Conservation (phyloP, 2,888 invertebrate genomes). For the Synergus laeviventris region DNA sequence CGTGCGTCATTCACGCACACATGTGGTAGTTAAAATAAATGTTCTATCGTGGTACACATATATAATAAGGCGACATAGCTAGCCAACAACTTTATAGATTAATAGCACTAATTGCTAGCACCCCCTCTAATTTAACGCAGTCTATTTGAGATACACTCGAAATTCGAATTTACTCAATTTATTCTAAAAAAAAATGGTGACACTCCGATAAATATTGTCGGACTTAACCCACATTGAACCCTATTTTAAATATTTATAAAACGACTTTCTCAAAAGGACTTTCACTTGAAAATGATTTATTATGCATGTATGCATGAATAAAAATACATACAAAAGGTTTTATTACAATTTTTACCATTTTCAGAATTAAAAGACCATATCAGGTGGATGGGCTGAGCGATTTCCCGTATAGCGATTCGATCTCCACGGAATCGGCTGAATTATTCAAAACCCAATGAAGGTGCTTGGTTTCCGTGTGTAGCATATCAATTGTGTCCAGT, state of each 20-base stretch:
- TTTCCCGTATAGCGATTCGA: conserved; percentile 7
- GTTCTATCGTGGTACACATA: too few species aligned
- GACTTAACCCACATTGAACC: not conserved
- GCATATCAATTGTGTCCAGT: conserved; percentile 17
- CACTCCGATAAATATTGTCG: not conserved
- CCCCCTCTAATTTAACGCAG: too few species aligned
- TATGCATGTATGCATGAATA: not conserved
- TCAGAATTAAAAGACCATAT: not conserved
- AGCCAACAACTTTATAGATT: not conserved
- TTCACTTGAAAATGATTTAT: conserved; percentile 5
- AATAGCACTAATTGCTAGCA: too few species aligned
- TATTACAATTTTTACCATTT: not conserved
- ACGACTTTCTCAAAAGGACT: conserved; percentile 2
- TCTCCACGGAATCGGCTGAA: conserved; percentile 5
- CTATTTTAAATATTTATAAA: conserved; percentile 10
- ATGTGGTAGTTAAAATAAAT: not conserved
- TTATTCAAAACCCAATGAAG: conserved; percentile 18
- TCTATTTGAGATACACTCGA: too few species aligned
- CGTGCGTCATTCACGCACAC: conserved; percentile 27
- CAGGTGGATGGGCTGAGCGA: not conserved
- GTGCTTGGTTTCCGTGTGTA: not conserved
- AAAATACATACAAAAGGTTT: not conserved
- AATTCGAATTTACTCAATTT: too few species aligned
- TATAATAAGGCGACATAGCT: not conserved
- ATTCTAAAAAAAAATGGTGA: not conserved